phyloP scores from a whole-genome alignment of 2,797 vertebrate genomes.

The Rhadinocentrus ornatus region DNA sequence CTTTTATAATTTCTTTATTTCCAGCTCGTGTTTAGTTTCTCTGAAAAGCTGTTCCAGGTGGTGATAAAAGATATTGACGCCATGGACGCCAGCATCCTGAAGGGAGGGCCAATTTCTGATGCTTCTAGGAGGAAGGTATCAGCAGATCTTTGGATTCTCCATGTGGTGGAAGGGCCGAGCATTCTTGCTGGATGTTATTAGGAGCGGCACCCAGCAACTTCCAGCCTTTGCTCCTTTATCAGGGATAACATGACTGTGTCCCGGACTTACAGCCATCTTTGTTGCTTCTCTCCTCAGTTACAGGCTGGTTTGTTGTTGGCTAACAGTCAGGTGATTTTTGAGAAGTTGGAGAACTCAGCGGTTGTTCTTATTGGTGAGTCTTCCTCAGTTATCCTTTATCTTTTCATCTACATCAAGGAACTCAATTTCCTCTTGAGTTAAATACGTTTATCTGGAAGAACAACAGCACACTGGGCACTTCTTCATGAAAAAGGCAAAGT shows the following conservation, averaged over 20 bases:
- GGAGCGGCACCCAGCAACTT: not conserved
- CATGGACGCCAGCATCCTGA: conserved; percentile 95
- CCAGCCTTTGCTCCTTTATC: not conserved
- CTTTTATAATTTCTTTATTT: not conserved
- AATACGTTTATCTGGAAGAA: conserved; percentile 4
- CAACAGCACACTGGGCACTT: not conserved
- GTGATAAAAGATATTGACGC: conserved; percentile 92
- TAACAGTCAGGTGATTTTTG: conserved; percentile 96
- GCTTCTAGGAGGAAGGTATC: conserved; percentile 88
- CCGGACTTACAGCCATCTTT: not conserved
- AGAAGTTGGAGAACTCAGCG: conserved; percentile 93
- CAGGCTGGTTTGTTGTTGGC: conserved; percentile 90
- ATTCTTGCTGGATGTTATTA: not conserved
- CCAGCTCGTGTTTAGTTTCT: conserved; percentile 91
- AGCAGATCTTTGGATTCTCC: not conserved
- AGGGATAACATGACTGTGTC: not conserved
- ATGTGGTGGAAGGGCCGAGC: not conserved
- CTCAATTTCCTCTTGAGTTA: not conserved
- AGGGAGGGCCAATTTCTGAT: conserved; percentile 77
- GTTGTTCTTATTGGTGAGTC: conserved; percentile 91
- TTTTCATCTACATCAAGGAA: not conserved
- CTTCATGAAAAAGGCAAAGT: not conserved
- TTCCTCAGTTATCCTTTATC: not conserved
- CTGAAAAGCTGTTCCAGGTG: conserved; percentile 90
- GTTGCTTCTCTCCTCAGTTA: conserved; percentile 76